Conservation (phyloP, 1,140 invertebrate species). For the Cherax destructor region DNA sequence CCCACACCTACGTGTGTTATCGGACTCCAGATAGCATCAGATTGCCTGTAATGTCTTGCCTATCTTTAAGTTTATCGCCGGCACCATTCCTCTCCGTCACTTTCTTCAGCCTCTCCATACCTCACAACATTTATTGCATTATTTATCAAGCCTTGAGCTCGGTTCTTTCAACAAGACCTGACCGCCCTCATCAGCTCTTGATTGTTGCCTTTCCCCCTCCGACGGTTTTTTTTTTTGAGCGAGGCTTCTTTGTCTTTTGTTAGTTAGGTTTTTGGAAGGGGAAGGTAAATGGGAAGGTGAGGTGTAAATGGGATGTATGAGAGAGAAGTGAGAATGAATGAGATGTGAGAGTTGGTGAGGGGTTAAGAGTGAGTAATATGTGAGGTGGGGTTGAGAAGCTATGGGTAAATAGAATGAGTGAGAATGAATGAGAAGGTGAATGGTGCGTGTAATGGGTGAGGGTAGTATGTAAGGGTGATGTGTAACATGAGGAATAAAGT, state of each 20-base stretch:
- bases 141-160: not conserved
- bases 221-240: not conserved
- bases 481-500: no score
- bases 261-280: not conserved
- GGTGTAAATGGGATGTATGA: not conserved
- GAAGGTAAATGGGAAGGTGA: no score
- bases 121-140: constrained; percentile 14
- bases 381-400: not conserved
- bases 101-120: not conserved
- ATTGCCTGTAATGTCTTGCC: constrained; percentile 15
- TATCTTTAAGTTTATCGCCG: constrained; percentile 23
- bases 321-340: no score
- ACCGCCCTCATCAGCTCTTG: not conserved
- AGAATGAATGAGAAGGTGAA: no score
- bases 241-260: not conserved
- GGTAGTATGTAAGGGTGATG: no score
- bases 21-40: constrained; percentile 21
- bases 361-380: no score
- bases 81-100: constrained; percentile 24
- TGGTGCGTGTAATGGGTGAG: no score
- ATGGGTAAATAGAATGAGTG: not conserved
- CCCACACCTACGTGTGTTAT: constrained; percentile 16
- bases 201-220: not conserved
- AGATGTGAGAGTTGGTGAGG: no score
- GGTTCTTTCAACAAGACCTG: no score